A percentile compares a stretch with the other conserved stretches of the same genome.
Evolutionary conservation across 2,888 invertebrate species (phyloP).

Genomic region (Deroplatys truncata): DNA sequence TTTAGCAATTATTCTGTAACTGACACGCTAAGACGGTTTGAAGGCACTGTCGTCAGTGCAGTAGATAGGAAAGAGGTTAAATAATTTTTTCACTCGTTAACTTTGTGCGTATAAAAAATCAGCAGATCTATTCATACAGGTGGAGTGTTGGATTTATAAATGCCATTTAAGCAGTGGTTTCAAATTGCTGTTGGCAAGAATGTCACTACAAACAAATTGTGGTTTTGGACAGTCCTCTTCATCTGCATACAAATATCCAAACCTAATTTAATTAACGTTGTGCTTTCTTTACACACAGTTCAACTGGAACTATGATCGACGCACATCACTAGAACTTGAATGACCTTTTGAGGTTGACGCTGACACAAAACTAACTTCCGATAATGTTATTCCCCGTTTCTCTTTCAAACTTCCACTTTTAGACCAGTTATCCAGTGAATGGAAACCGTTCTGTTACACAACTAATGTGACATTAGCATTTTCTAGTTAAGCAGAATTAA

Average conservation of each 20-base stretch:
- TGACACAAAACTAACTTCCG: neutral
- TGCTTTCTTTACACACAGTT: neutral
- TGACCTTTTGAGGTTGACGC: too few species aligned
- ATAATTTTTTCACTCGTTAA: neutral
- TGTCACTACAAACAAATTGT: neutral
- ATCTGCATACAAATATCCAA: neutral
- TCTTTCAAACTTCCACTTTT: neutral
- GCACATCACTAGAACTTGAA: neutral
- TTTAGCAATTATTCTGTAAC: too few species aligned
- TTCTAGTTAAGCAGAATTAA: too few species aligned
- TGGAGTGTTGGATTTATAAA: neutral
- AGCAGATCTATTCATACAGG: neutral
- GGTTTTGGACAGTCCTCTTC: neutral
- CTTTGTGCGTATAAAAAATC: too few species aligned
- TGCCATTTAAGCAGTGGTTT: neutral
- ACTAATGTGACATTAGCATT: too few species aligned
- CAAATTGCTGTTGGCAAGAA: neutral
- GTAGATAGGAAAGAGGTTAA: neutral
- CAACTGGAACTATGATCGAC: neutral
- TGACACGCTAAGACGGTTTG: neutral
- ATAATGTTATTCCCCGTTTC: neutral
- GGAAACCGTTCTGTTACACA: too few species aligned
- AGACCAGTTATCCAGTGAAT: neutral
- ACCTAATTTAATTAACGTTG: neutral
- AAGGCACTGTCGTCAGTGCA: neutral